phyloP scores from a whole-genome alignment of 1,140 invertebrate species.

The Archivesica marissinica region DNA sequence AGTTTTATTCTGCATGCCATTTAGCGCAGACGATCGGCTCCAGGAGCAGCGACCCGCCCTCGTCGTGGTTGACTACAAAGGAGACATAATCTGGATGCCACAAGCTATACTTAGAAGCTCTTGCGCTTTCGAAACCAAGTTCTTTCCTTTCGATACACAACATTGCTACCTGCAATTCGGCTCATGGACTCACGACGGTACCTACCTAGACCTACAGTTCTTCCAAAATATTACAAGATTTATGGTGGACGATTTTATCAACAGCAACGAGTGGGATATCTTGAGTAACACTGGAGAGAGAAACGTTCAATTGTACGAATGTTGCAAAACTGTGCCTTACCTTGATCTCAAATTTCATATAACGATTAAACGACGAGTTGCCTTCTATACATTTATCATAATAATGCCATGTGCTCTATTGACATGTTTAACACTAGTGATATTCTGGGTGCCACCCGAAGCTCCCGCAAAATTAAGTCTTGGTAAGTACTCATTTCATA shows the following conservation, averaged over 20 bases:
- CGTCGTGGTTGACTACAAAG: conserved; percentile 89
- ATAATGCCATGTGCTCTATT: conserved; percentile 83
- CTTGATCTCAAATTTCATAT: conserved; percentile 83
- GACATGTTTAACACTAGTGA: conserved; percentile 83
- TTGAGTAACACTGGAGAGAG: conserved; percentile 73
- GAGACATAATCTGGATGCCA: conserved; percentile 98
- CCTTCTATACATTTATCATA: conserved; percentile 84
- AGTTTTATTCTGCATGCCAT: conserved; percentile 54
- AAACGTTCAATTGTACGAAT: conserved; percentile 82
- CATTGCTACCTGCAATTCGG: conserved; percentile 83
- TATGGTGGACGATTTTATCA: conserved; percentile 82
- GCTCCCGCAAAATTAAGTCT: conserved; percentile 84
- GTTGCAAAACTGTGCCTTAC: conserved; percentile 82
- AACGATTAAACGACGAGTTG: conserved; percentile 80
- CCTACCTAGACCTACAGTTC: conserved; percentile 81
- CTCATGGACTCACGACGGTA: conserved; percentile 84
- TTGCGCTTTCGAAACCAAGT: conserved; percentile 89
- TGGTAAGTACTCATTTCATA: conserved; percentile 75
- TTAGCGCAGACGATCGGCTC: conserved; percentile 82
- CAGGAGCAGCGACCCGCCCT: conserved; percentile 82
- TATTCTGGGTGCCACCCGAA: conserved; percentile 85
- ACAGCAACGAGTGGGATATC: conserved; percentile 84
- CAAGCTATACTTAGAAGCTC: conserved; percentile 99
- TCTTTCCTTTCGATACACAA: conserved; percentile 84
- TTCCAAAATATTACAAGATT: conserved; percentile 76